phyloP scores from a whole-genome alignment of 1,140 invertebrate genomes.

The Microplitis demolitor region DNA sequence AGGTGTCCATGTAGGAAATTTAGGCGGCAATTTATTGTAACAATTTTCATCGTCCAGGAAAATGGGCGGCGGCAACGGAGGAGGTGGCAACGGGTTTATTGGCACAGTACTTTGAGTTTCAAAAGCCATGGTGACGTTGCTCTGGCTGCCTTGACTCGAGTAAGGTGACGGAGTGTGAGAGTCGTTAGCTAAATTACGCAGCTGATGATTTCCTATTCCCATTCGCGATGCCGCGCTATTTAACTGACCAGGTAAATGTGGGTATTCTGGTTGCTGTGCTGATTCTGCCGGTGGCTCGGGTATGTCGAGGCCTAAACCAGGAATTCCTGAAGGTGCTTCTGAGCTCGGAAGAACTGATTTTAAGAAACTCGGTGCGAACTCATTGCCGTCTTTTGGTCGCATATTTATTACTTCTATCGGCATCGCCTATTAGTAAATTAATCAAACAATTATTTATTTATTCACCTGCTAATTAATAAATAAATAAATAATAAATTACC shows the following conservation, averaged over 20 bases:
- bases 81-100: conserved; percentile 61
- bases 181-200: conserved; percentile 26
- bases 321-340: conserved; percentile 47
- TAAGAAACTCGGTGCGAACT: conserved; percentile 53
- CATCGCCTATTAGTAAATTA: conserved; percentile 50
- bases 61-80: conserved; percentile 66
- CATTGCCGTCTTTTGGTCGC: conserved; percentile 44
- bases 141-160: conserved; percentile 52
- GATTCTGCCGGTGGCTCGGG: conserved; percentile 41
- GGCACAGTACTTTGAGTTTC: conserved; percentile 37
- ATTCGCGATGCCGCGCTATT: conserved; percentile 40
- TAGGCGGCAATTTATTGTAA: conserved; percentile 61
- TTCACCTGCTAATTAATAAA: not conserved
- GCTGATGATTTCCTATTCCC: conserved; percentile 43
- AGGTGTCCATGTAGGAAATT: conserved; percentile 61
- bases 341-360: conserved; percentile 52
- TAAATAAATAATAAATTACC: conserved; percentile 38
- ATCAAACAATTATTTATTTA: not conserved
- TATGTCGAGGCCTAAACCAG: conserved; percentile 53
- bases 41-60: conserved; percentile 59
- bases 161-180: conserved; percentile 28
- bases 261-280: conserved; percentile 47
- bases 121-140: conserved; percentile 43
- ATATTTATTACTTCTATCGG: conserved; percentile 64
- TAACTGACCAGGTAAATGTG: conserved; percentile 39